A percentile compares a stretch with the other conserved stretches of the same genome.
Conservation (phyloP, 2,797 vertebrate genomes). For the Scolopax bukidnonensis region DNA sequence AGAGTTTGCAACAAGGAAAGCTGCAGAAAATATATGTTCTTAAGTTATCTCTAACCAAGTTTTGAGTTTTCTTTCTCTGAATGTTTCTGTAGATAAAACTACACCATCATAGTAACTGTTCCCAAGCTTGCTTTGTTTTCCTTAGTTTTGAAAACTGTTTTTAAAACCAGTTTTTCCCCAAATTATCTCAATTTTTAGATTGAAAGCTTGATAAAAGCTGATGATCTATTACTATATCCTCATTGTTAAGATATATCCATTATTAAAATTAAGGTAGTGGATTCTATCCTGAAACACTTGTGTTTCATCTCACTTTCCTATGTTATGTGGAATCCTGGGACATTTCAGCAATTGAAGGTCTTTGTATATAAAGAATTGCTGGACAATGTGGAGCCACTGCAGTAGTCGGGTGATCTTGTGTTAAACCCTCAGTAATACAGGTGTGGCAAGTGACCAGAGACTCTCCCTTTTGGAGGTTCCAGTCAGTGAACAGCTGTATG, state of each 20-base stretch:
- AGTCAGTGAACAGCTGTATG: neutral
- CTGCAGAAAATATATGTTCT: neutral
- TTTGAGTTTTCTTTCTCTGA: neutral
- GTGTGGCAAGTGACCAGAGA: neutral
- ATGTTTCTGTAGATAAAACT: neutral
- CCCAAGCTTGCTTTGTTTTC: neutral
- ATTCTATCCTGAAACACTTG: neutral
- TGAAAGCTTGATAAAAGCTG: neutral
- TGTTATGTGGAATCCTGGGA: neutral
- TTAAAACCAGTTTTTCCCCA: neutral
- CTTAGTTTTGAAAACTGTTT: neutral
- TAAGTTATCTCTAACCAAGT: neutral
- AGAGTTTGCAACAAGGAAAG: neutral
- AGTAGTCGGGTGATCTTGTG: neutral
- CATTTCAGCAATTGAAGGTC: neutral
- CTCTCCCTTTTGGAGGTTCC: neutral
- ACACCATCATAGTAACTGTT: neutral
- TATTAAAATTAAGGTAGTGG: neutral
- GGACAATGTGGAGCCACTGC: neutral
- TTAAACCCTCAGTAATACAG: neutral
- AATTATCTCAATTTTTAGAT: neutral
- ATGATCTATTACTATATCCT: neutral
- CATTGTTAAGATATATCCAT: neutral
- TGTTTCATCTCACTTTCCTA: neutral
- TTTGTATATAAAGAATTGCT: neutral